Percentiles rank a stretch among this genome's conserved stretches.
These are phyloP conservation scores for Petaurus breviceps DNA, from an alignment of 2,113 vertebrate genomes.

Conservation along the genomic window DNA sequence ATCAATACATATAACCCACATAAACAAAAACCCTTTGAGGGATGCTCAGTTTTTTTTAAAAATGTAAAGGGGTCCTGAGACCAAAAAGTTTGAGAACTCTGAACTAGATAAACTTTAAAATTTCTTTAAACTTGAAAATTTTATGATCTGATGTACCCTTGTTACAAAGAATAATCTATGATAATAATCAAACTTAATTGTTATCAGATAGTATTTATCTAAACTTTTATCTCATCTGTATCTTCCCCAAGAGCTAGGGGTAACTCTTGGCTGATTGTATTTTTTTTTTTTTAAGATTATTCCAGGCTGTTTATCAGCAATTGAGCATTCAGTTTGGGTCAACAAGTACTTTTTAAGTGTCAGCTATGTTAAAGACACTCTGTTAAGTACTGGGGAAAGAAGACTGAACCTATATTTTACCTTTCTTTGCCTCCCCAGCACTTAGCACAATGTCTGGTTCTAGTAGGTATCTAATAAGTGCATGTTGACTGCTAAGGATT, in stretches of 20 bases:
- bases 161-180: neutral
- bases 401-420: neutral
- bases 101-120: neutral
- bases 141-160: neutral
- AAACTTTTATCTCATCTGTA: neutral
- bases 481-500: neutral
- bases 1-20: neutral
- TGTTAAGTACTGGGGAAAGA: neutral
- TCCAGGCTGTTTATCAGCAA: neutral
- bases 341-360: neutral
- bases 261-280: neutral
- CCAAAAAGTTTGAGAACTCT: neutral
- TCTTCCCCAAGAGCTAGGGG: neutral
- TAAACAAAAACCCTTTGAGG: neutral
- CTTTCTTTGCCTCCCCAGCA: neutral
- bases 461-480: neutral
- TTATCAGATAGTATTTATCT: constrained; percentile 35
- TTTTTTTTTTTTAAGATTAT: neutral
- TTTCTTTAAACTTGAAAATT: neutral
- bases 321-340: neutral
- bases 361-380: neutral
- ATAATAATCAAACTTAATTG: constrained; percentile 12
- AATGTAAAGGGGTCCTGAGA: neutral
- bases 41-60: neutral
- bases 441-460: neutral